Percentiles rank a stretch among this genome's conserved stretches.
Evolutionary conservation across 2,797 vertebrate species (phyloP).

Genomic region (Sternarchorhynchus goeldii): DNA sequence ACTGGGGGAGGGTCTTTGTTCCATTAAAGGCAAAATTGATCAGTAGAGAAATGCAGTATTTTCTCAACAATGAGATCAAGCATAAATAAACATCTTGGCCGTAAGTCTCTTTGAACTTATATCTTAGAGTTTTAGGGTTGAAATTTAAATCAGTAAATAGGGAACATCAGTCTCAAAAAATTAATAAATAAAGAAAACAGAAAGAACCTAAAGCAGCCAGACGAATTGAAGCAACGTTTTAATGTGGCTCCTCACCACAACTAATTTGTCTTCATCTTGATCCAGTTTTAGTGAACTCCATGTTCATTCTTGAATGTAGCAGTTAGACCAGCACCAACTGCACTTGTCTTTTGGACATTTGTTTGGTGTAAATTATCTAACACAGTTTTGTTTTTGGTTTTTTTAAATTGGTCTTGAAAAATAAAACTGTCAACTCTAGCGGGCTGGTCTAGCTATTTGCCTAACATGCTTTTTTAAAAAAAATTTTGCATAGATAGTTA

Average conservation of each 20-base stretch:
- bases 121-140: constrained; percentile 63
- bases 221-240: not conserved
- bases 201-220: not conserved
- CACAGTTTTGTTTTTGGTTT: too few relatives aligned
- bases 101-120: constrained; percentile 63
- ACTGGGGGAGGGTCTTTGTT: constrained; percentile 65
- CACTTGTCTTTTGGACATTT: too few relatives aligned
- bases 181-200: constrained; percentile 5
- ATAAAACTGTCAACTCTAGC: not conserved
- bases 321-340: not conserved
- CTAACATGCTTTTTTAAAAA: not conserved
- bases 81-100: constrained; percentile 74
- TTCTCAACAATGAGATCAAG: constrained; percentile 73
- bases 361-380: too few relatives aligned
- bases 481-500: constrained; percentile 1
- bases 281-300: too few relatives aligned
- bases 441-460: not conserved
- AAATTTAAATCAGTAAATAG: constrained; percentile 45
- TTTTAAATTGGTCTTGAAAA: not conserved
- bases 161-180: not conserved
- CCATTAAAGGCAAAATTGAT: constrained; percentile 68
- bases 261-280: too few relatives aligned
- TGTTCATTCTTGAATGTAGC: not conserved
- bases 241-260: too few relatives aligned
- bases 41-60: constrained; percentile 72